Evolutionary conservation across 1,140 invertebrate species (phyloP).

Genomic region (Drosophila kepulauana): DNA sequence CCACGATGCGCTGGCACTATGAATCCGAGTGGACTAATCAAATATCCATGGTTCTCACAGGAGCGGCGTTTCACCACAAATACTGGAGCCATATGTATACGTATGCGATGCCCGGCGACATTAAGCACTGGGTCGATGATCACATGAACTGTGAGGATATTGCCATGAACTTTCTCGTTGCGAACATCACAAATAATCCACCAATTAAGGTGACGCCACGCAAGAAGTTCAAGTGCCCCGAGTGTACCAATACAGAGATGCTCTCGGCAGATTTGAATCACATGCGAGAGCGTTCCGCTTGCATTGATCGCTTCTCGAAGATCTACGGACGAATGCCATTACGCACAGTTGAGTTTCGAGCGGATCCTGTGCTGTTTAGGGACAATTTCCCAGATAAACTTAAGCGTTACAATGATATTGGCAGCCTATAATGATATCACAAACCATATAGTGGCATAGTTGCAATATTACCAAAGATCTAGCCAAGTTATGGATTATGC

Average conservation of each 20-base stretch:
- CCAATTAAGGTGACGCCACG: constrained; percentile 98
- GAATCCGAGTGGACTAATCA: constrained; percentile 98
- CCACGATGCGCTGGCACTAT: constrained; percentile 93
- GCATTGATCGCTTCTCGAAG: constrained; percentile 94
- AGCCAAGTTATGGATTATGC: constrained; percentile 3
- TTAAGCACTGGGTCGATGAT: constrained; percentile 94
- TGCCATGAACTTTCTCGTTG: constrained; percentile 97
- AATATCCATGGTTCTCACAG: constrained; percentile 96
- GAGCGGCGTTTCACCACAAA: constrained; percentile 97
- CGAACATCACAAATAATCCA: constrained; percentile 95
- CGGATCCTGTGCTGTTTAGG: constrained; percentile 97
- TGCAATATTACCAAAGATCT: constrained; percentile 56
- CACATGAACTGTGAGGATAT: constrained; percentile 98
- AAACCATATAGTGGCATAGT: constrained; percentile 23
- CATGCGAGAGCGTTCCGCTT: constrained; percentile 96
- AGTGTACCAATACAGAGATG: constrained; percentile 97
- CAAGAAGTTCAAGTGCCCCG: constrained; percentile 99
- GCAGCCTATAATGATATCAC: constrained; percentile 88
- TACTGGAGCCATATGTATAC: constrained; percentile 97
- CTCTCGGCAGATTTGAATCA: constrained; percentile 96
- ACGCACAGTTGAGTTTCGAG: constrained; percentile 95
- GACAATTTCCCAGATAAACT: constrained; percentile 95
- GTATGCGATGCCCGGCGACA: constrained; percentile 91
- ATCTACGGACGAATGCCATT: constrained; percentile 96
- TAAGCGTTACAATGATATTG: constrained; percentile 96